Evolutionary conservation across 2,797 vertebrate species (phyloP), one percentile per base, ranked within the genome.

Genomic region (Esox masquinongy): DNA sequence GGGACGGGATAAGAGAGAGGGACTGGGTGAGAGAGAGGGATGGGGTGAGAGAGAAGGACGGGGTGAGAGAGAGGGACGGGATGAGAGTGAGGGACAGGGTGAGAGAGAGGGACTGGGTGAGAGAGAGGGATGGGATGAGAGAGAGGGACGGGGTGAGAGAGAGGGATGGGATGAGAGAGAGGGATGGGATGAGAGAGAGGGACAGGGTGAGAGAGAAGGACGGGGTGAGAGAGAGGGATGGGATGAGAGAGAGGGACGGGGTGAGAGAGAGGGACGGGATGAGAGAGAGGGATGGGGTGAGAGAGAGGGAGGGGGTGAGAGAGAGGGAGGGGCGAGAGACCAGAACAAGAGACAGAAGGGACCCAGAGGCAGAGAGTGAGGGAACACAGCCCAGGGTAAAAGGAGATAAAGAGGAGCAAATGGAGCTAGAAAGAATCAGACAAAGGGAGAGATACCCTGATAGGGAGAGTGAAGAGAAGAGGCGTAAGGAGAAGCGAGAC

Each of bases 181-280:
- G 67, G 49, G 16, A 24, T 77, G 1, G 53, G 63, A 74, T 8
- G 68, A 50, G 67, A 67, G 77, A 84, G 53, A 64, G 66, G 22
- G 75, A 83, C 1, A 64, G 63, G 77, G 76, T 70, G 43, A 59
- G 79, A 82, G 53, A 77, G 74, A 50, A 63, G 39, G 16, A 24
- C 16, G 79, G 1, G 53, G 14, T 24, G 59, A 34, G 39, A 74
- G 63, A 75, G 8, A 78, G 68, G 39, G 67, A 47, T 8, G 73
- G 86, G 22, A 84, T 66, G n/a, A 79, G 74, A 84, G 85, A 43
- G 81, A 90, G 86, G 77, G 88, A 80, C 76, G 85, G 81, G n/a
- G 89, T 83, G 77, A 91, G 83, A 67, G 90, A 91, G 73, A 86
- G 82, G 79, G 89, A 92, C 79, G 82, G 70, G 8, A 14, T 17